A percentile compares a stretch with the other conserved stretches of the same genome.
Conservation (phyloP, 2,113 vertebrate genomes). For the Dunckerocampus dactyliophorus region DNA sequence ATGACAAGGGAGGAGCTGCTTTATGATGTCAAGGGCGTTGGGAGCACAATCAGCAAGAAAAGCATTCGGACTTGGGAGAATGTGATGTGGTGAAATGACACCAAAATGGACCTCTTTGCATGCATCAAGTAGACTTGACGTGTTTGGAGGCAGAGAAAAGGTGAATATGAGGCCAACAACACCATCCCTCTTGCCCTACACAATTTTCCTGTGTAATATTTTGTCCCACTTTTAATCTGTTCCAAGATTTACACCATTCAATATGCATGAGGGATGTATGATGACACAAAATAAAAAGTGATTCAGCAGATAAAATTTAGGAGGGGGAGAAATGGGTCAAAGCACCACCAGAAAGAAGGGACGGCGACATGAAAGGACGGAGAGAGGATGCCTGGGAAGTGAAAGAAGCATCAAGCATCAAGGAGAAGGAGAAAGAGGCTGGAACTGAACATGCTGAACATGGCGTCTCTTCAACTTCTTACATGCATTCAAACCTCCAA, state of each 20-base stretch:
- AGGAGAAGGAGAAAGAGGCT: background rate
- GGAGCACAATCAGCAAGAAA: too few relatives aligned
- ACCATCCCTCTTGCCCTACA: too few relatives aligned
- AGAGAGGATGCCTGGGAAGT: background rate
- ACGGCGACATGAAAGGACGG: background rate
- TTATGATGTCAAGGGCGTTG: too few relatives aligned
- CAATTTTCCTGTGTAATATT: too few relatives aligned
- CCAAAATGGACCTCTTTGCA: too few relatives aligned
- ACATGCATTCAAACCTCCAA: background rate
- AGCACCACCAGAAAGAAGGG: background rate
- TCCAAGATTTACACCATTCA: background rate
- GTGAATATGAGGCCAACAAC: too few relatives aligned
- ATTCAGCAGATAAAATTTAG: background rate
- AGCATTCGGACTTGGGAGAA: too few relatives aligned
- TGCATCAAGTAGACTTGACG: too few relatives aligned
- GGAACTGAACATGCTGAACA: background rate
- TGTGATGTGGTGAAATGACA: too few relatives aligned
- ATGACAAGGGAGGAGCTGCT: too few relatives aligned
- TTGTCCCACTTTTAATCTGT: too few relatives aligned
- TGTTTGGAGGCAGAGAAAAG: too few relatives aligned
- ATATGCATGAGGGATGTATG: slow-evolving; percentile 1
- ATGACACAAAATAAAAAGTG: slow-evolving; percentile 19
- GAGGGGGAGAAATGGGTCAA: background rate
- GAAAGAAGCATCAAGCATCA: background rate
- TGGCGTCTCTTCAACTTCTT: background rate